Conservation (phyloP, 2,113 vertebrate species). For the Rattus norvegicus region DNA sequence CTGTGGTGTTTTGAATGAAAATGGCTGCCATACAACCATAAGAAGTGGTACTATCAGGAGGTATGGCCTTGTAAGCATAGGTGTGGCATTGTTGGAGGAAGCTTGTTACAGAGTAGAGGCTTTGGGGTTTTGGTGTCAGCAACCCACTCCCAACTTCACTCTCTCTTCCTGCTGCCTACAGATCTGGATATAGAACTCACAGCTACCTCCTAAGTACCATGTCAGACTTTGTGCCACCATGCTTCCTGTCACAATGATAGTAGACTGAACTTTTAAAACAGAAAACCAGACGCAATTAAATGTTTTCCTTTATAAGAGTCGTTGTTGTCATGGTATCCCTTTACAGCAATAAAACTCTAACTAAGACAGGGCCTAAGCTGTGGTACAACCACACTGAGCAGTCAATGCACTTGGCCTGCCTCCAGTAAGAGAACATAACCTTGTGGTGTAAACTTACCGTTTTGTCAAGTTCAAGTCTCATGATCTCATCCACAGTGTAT, state of each 20-base stretch:
- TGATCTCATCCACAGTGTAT: neutral
- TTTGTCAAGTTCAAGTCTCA: neutral
- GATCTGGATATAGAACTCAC: neutral
- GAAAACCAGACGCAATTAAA: neutral
- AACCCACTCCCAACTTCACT: neutral
- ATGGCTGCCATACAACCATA: neutral
- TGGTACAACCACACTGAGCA: fast-evolving
- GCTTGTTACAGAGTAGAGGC: neutral
- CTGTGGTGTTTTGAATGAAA: neutral
- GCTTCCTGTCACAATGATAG: neutral
- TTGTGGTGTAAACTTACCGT: neutral
- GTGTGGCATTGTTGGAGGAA: neutral
- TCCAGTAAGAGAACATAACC: neutral
- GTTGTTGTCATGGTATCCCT: neutral
- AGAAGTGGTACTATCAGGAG: neutral
- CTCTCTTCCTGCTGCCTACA: neutral
- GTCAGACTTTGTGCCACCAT: neutral
- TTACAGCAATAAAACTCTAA: neutral
- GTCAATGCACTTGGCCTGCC: neutral
- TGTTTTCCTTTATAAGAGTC: neutral
- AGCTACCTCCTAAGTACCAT: no score
- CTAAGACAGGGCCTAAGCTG: neutral
- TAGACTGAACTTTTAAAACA: neutral
- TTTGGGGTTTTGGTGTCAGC: neutral
- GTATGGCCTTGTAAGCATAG: neutral